Conservation (phyloP, 2,797 vertebrate genomes). For the Micromesistius poutassou region DNA sequence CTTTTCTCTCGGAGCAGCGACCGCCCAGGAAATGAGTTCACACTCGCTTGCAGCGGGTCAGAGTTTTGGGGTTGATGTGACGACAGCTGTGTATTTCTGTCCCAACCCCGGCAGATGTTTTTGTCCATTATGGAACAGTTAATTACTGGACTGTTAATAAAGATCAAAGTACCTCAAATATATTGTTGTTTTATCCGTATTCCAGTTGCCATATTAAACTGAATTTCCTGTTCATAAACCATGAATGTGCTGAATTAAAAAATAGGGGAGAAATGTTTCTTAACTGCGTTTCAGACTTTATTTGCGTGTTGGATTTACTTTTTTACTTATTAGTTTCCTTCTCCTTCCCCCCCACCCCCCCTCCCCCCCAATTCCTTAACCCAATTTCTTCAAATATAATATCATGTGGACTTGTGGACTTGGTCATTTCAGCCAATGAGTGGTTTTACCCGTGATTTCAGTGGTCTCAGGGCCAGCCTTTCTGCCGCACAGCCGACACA, state of each 20-base stretch:
- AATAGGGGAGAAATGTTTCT: neutral
- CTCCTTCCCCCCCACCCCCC: neutral
- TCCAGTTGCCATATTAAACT: neutral
- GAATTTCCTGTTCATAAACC: neutral
- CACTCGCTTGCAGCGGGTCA: neutral
- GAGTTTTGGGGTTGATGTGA: neutral
- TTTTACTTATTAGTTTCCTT: too few relatives aligned
- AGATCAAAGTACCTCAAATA: neutral
- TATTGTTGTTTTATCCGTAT: too few relatives aligned
- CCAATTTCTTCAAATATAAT: neutral
- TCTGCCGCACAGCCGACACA: conserved; percentile 29
- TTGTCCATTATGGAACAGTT: neutral
- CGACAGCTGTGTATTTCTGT: neutral
- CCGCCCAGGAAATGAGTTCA: neutral
- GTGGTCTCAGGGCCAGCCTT: conserved; percentile 38
- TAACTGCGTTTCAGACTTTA: neutral
- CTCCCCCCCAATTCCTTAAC: neutral
- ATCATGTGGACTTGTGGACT: neutral
- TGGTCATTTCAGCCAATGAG: neutral
- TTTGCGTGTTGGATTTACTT: neutral
- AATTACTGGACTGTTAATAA: neutral
- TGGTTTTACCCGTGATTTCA: neutral
- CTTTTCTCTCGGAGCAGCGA: conserved; percentile 18
- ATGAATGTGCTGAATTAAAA: neutral
- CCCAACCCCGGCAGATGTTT: neutral